A percentile compares a stretch with the other conserved stretches of the same genome.
phyloP scores from a whole-genome alignment of 2,888 invertebrate species.

The Ennomos erosarius region DNA sequence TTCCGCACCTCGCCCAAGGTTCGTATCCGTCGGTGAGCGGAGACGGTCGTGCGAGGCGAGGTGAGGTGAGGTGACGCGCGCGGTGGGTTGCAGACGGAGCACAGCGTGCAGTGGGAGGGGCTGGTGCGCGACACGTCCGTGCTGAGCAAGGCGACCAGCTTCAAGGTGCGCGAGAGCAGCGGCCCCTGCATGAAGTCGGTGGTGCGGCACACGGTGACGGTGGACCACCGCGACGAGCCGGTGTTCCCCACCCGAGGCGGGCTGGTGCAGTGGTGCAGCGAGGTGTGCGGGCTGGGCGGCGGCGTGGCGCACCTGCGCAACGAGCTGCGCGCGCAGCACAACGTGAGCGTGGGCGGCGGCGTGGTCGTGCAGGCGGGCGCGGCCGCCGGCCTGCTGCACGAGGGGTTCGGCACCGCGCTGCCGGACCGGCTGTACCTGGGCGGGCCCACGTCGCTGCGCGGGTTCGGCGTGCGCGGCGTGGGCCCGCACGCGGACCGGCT shows the following conservation, averaged over 20 bases:
- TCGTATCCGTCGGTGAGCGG: conserved; percentile 49
- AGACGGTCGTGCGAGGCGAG: too few species aligned
- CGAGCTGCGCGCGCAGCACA: conserved; percentile 82
- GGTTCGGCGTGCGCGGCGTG: conserved; percentile 94
- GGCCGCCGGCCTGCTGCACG: conserved; percentile 89
- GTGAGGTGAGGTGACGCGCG: background rate
- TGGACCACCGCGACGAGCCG: conserved; percentile 92
- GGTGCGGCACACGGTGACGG: conserved; percentile 90
- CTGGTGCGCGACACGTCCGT: conserved; percentile 92
- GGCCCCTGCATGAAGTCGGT: conserved; percentile 96
- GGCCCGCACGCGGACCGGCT: conserved; percentile 93
- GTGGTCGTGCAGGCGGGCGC: conserved; percentile 89
- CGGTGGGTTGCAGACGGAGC: conserved; percentile 85
- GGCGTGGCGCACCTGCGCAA: conserved; percentile 95
- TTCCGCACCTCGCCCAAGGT: conserved; percentile 87
- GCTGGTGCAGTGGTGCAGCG: conserved; percentile 90
- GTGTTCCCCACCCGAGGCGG: conserved; percentile 92
- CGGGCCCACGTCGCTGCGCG: conserved; percentile 94
- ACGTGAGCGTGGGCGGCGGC: conserved; percentile 80
- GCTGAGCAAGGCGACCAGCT: conserved; percentile 87
- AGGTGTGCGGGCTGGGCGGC: conserved; percentile 96
- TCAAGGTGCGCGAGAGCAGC: conserved; percentile 94
- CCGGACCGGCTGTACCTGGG: conserved; percentile 94
- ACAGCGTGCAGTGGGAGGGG: conserved; percentile 95
- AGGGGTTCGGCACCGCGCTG: conserved; percentile 86